Evolutionary conservation across 2,797 vertebrate species (phyloP).

Genomic region (Rhinatrema bivittatum): DNA sequence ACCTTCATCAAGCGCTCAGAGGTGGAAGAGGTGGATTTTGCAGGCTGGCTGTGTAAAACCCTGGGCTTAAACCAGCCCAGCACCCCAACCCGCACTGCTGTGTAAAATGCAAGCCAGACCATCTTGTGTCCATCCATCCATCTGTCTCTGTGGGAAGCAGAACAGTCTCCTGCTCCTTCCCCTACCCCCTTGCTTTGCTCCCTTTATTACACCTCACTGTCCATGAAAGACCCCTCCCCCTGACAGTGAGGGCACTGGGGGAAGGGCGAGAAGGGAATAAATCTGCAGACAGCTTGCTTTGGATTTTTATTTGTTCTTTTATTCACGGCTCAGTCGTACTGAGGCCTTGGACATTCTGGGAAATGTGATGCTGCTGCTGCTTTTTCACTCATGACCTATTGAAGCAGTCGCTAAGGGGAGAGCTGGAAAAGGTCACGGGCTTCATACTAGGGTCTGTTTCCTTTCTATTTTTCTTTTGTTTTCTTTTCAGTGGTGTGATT

Average conservation of each 20-base stretch:
- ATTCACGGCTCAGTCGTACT: too few species aligned
- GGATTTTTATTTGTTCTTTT: too few species aligned
- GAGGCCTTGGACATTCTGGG: slow-evolving; percentile 18
- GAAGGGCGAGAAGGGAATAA: neutral
- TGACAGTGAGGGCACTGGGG: neutral
- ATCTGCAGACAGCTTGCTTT: neutral
- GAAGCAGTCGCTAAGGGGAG: too few species aligned
- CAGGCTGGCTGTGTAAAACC: slow-evolving; percentile 88
- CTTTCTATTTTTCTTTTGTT: too few species aligned
- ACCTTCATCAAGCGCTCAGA: slow-evolving; percentile 92
- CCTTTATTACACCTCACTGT: slow-evolving; percentile 13
- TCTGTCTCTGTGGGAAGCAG: slow-evolving; percentile 14
- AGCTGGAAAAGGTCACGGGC: too few species aligned
- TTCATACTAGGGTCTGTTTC: too few species aligned
- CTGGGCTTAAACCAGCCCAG: slow-evolving; percentile 89
- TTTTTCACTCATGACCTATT: too few species aligned
- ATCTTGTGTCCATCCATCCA: neutral
- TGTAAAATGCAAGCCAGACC: slow-evolving; percentile 42
- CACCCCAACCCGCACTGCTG: slow-evolving; percentile 79
- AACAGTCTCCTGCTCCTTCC: slow-evolving; percentile 21
- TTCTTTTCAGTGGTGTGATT: too few species aligned
- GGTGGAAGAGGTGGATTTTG: slow-evolving; percentile 91
- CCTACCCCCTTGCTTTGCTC: slow-evolving; percentile 7
- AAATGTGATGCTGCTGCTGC: too few species aligned
- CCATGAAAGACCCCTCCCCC: too few species aligned